These are phyloP conservation scores for Bombus haemorrhoidalis DNA, from an alignment of 1,140 invertebrate species.

Conservation along the genomic window DNA sequence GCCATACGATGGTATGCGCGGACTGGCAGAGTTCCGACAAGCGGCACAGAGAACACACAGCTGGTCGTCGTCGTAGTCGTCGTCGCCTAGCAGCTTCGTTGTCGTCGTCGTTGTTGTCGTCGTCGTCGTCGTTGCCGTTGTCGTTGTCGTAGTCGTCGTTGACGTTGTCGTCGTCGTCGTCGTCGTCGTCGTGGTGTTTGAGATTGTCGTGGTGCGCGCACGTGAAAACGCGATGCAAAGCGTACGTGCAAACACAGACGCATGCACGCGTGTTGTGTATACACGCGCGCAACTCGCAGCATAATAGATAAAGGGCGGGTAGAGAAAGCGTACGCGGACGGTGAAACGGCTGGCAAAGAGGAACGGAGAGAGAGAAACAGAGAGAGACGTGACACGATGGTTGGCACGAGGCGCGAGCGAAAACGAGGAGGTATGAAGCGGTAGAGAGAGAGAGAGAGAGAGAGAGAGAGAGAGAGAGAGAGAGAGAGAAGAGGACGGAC, in stretches of 20 bases:
- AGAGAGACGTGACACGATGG: slow-evolving; percentile 5
- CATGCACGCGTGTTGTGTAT: not conserved
- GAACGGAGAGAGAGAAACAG: not conserved
- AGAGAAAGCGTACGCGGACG: not conserved
- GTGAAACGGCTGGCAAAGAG: not conserved
- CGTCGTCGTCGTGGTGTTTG: slow-evolving; percentile 32
- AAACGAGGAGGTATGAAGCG: not conserved
- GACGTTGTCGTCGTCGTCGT: slow-evolving; percentile 21
- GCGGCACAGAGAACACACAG: slow-evolving; percentile 30
- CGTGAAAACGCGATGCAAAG: slow-evolving; percentile 60
- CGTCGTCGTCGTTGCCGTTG: not conserved
- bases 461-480: slow-evolving; percentile 21
- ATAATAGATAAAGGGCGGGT: slow-evolving; percentile 27
- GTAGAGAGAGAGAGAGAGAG: slow-evolving; percentile 10
- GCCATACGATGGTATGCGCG: slow-evolving; percentile 23
- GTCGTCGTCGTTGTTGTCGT: not conserved
- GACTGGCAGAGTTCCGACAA: not conserved
- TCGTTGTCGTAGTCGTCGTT: slow-evolving; percentile 26
- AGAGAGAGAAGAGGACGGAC: not conserved
- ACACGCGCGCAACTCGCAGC: slow-evolving; percentile 5
- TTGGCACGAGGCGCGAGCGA: slow-evolving; percentile 17
- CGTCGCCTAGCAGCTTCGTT: not conserved
- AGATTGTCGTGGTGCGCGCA: slow-evolving; percentile 44
- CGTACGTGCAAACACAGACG: slow-evolving; percentile 62
- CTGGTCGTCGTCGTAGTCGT: slow-evolving; percentile 16